These are phyloP conservation scores for Actinemys pallida DNA, from an alignment of 2,113 vertebrate species.

Conservation along the genomic window DNA sequence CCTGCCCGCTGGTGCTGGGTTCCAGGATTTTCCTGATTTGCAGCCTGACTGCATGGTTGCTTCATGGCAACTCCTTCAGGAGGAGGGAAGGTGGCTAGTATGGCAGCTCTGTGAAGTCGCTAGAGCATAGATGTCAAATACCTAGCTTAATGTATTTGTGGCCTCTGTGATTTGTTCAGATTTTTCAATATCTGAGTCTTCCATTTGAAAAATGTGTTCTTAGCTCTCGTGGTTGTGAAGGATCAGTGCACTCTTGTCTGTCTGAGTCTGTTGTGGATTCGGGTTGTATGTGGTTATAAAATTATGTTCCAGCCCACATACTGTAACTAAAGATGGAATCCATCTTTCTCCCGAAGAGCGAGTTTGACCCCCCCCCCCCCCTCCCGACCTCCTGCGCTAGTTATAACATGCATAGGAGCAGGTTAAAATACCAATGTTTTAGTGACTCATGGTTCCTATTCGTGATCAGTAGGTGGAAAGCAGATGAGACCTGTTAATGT, in stretches of 20 bases:
- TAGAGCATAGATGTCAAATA: rapidly evolving
- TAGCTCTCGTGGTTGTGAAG: rapidly evolving
- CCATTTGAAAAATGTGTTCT: rapidly evolving
- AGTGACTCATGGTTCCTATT: not conserved
- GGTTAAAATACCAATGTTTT: not conserved
- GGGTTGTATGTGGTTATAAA: not conserved
- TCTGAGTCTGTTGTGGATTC: not conserved
- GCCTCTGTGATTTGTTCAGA: rapidly evolving
- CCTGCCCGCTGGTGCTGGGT: not conserved
- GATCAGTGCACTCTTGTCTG: not conserved
- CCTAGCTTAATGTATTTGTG: rapidly evolving
- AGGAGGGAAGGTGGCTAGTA: not conserved
- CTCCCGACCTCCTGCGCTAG: not conserved
- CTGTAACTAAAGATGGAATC: not conserved
- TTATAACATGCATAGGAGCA: not conserved
- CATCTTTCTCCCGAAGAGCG: not conserved
- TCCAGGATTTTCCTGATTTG: not conserved
- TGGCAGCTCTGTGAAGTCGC: rapidly evolving
- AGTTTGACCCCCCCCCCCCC: not conserved
- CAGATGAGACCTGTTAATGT: not conserved
- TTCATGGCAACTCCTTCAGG: not conserved
- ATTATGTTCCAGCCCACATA: not conserved
- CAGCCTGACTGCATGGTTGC: not conserved
- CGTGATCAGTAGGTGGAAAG: not conserved
- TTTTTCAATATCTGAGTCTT: not conserved